Evolutionary conservation across 2,888 invertebrate genomes (phyloP).

Genomic region (Polymixis flavicincta): DNA sequence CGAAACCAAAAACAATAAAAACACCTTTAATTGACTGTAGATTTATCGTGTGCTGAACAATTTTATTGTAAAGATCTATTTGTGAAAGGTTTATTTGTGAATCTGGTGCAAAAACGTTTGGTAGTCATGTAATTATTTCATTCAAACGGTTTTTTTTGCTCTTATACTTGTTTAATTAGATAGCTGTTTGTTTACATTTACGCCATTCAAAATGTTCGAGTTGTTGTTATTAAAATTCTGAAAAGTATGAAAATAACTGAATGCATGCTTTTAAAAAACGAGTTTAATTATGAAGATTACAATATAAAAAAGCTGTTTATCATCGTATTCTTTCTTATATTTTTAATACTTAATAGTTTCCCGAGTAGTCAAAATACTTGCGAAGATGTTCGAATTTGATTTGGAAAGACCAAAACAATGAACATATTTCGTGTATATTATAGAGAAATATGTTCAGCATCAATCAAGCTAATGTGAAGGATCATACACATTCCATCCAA

Average conservation of each 20-base stretch:
- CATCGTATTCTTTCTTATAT: background rate
- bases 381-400: background rate
- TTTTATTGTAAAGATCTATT: no score
- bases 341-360: background rate
- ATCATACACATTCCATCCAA: background rate
- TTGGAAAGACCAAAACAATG: background rate
- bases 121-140: conserved; percentile 16
- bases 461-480: background rate
- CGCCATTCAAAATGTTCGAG: conserved; percentile 39
- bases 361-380: background rate
- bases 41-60: background rate
- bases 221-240: conserved; percentile 3
- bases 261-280: background rate
- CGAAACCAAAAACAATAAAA: no score
- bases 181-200: conserved; percentile 31
- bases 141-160: conserved; percentile 14
- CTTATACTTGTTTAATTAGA: conserved; percentile 20
- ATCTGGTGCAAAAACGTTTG: background rate
- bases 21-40: no score
- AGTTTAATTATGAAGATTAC: background rate
- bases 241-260: conserved; percentile 34
- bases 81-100: background rate
- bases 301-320: conserved; percentile 7
- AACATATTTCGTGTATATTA: background rate
- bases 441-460: background rate